Evolutionary conservation across 2,888 invertebrate species (phyloP).

Genomic region (Zootermopsis nevadensis): DNA sequence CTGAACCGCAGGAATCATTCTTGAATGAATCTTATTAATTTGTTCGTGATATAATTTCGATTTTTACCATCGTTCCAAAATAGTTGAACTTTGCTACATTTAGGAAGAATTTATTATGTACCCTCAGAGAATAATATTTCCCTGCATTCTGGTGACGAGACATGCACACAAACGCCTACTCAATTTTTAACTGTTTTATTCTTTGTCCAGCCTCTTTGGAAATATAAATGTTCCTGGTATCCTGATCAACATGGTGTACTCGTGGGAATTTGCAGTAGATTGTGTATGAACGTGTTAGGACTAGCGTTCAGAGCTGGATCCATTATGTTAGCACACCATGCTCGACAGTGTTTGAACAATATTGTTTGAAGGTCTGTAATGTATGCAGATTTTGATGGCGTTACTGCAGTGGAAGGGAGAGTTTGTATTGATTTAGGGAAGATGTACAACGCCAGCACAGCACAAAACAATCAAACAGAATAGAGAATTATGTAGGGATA

Average conservation of each 20-base stretch:
- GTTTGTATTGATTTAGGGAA: constrained; percentile 20
- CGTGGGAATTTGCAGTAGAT: neutral
- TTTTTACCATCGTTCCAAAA: too few species aligned
- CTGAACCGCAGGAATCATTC: too few species aligned
- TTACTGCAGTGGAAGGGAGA: constrained; percentile 19
- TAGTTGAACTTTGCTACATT: too few species aligned
- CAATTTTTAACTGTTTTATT: too few species aligned
- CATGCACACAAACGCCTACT: too few species aligned
- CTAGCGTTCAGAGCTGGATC: neutral
- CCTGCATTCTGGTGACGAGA: too few species aligned
- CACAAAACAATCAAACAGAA: constrained; percentile 21
- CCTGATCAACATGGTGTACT: neutral
- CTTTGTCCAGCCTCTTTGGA: too few species aligned
- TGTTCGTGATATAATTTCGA: too few species aligned
- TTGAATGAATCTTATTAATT: too few species aligned
- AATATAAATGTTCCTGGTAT: too few species aligned
- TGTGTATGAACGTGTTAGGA: constrained; percentile 4
- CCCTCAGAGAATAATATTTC: too few species aligned
- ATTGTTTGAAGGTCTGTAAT: constrained; percentile 35
- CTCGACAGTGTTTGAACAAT: constrained; percentile 31
- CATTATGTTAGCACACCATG: constrained; percentile 13
- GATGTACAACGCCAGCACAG: neutral
- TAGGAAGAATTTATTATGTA: too few species aligned
- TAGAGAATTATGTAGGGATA: constrained; percentile 3
- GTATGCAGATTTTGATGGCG: constrained; percentile 34